Conservation (phyloP, 2,888 invertebrate species). For the Andrena chrysosceles region DNA sequence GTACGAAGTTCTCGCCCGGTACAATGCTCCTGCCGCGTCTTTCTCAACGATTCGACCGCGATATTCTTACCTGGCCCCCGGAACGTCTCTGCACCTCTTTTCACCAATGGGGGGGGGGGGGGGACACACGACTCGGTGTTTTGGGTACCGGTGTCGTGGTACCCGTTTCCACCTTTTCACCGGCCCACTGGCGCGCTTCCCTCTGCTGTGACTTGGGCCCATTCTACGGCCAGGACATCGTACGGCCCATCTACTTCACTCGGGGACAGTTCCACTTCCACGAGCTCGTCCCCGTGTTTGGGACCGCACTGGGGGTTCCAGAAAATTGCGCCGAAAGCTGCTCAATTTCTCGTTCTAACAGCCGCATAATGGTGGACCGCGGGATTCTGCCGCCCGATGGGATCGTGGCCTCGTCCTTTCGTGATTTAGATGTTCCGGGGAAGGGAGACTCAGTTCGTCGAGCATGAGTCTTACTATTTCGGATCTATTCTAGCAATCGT, state of each 20-base stretch:
- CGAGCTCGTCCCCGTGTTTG: conserved; percentile 50
- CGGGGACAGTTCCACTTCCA: conserved; percentile 25
- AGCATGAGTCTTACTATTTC: background rate
- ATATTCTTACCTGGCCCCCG: conserved; percentile 30
- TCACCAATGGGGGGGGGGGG: conserved; percentile 27
- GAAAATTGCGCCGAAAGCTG: conserved; percentile 73
- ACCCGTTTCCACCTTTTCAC: conserved; percentile 54
- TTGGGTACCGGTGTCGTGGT: conserved; percentile 34
- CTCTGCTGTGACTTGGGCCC: conserved; percentile 2
- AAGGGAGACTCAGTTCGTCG: conserved; percentile 9
- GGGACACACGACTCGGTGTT: conserved; percentile 56
- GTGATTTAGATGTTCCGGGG: conserved; percentile 63
- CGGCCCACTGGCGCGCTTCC: conserved; percentile 1
- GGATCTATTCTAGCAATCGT: background rate
- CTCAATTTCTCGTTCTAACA: conserved; percentile 79
- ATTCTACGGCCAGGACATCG: conserved; percentile 33
- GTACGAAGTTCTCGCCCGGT: conserved; percentile 57
- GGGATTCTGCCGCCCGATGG: conserved; percentile 35
- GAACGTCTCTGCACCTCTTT: conserved; percentile 53
- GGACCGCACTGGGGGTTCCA: conserved; percentile 70
- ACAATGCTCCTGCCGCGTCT: conserved; percentile 57
- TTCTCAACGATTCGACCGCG: conserved; percentile 39
- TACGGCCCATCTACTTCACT: conserved; percentile 47
- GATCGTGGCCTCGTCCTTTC: conserved; percentile 13
- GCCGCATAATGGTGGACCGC: conserved; percentile 75